A percentile compares a stretch with the other conserved stretches of the same genome.
These are phyloP conservation scores for Pachypsylla venusta DNA, from an alignment of 1,140 invertebrate species.

Conservation along the genomic window DNA sequence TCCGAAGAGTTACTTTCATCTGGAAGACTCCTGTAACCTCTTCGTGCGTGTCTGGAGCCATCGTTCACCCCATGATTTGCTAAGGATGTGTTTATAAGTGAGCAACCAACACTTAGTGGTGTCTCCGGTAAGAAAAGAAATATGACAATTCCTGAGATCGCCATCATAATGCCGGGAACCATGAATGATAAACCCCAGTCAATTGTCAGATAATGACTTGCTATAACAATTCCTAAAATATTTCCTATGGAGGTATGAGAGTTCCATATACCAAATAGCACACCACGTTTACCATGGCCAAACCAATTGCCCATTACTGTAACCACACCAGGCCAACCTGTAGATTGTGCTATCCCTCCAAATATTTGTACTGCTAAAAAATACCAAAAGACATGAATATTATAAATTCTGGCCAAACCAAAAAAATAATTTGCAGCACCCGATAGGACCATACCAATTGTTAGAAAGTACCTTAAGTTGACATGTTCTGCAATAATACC, in stretches of 20 bases:
- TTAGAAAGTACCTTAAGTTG: slow-evolving; percentile 77
- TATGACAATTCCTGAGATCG: slow-evolving; percentile 53
- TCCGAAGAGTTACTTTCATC: background rate
- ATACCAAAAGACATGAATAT: slow-evolving; percentile 72
- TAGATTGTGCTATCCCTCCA: slow-evolving; percentile 75
- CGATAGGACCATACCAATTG: slow-evolving; percentile 77
- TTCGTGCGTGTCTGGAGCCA: background rate
- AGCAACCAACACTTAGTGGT: background rate
- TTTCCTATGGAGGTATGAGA: slow-evolving; percentile 93
- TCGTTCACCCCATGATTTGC: background rate
- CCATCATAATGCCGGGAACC: slow-evolving; percentile 78
- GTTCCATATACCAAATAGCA: slow-evolving; percentile 64
- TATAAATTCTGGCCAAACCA: slow-evolving; percentile 65
- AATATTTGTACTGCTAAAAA: slow-evolving; percentile 72
- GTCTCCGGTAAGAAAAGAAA: slow-evolving; percentile 58
- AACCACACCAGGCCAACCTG: slow-evolving; percentile 87
- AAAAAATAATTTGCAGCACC: slow-evolving; percentile 79
- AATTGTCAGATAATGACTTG: slow-evolving; percentile 63
- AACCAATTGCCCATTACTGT: slow-evolving; percentile 91
- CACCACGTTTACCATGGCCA: slow-evolving; percentile 66
- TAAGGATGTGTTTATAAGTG: background rate
- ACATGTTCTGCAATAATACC: slow-evolving; percentile 85
- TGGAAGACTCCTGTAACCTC: background rate
- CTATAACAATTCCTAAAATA: slow-evolving; percentile 74
- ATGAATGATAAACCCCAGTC: slow-evolving; percentile 89